Conservation (phyloP, 2,888 invertebrate species). For the Thyatira batis region DNA sequence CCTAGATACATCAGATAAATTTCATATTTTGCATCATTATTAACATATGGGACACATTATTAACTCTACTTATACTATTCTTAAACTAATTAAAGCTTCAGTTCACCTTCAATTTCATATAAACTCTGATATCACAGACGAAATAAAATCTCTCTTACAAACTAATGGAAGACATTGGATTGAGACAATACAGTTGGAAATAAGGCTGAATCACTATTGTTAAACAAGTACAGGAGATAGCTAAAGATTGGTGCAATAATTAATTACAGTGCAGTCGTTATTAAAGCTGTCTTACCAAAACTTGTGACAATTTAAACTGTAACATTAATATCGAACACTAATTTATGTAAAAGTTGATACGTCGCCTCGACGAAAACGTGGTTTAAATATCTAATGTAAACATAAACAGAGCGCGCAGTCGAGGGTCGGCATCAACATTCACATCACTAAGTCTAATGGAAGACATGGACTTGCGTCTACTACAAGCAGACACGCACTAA, state of each 20-base stretch:
- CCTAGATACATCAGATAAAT: too few relatives aligned
- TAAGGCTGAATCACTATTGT: conserved; percentile 24
- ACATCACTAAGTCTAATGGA: conserved; percentile 77
- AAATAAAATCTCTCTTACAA: conserved; percentile 47
- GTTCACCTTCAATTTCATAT: conserved; percentile 21
- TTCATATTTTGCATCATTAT: too few relatives aligned
- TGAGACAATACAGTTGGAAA: conserved; percentile 36
- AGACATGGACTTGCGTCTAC: conserved; percentile 60
- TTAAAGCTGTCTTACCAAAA: conserved; percentile 82
- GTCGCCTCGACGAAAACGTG: conserved; percentile 38
- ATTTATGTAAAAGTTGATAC: conserved; percentile 47
- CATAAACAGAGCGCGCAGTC: conserved; percentile 32
- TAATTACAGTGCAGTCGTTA: conserved; percentile 75
- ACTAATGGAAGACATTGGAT: conserved; percentile 75
- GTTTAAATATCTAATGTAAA: conserved; percentile 44
- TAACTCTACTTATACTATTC: conserved; percentile 10
- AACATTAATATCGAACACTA: conserved; percentile 55
- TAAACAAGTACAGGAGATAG: conserved; percentile 55
- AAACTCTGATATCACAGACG: conserved; percentile 71
- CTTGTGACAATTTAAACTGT: conserved; percentile 67
- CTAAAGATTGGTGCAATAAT: conserved; percentile 62
- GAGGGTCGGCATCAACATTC: conserved; percentile 41
- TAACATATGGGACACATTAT: too few relatives aligned
- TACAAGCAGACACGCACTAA: conserved; percentile 51
- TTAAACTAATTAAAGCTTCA: conserved; percentile 70